Base-by-base conservation (phyloP, 2,113 vertebrate species). In the Macaca mulatta region DNA sequence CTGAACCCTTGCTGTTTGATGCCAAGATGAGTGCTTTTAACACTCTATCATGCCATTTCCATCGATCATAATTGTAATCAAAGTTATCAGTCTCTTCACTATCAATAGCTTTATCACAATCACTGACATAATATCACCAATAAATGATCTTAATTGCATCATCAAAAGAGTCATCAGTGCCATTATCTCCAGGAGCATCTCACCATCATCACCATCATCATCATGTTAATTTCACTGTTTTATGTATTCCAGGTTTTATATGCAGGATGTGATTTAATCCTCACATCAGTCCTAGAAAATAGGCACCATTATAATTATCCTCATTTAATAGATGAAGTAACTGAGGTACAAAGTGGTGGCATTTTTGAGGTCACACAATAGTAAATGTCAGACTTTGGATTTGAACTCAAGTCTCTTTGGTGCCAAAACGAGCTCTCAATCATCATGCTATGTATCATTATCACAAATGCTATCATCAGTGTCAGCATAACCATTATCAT, bases 71-170 rank as follows among this genome's bases (percentile, higher is more conserved):
- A 81, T 1, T 78, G 57, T 48, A 27, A 83, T 83, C 43, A 57
- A 32, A 61, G n/a, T 35, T 18, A 88, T 48, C 87, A 2, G 43
- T 43, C 90, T 86, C 75, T 52, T 72, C 67, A 45, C 61, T 61
- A 52, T 80, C 79, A 87, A 80, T 40, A 69, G 75, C 78, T 70
- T 81, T 64, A 79, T 83, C 79, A 79, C 89, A 89, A 69, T 84
- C 79, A 18, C 77, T 52, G 96, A 84, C 48, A 48, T 90, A 35
- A 64, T 70, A 57, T 45, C 77, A 48, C 92, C 72, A 59, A 81
- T 81, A 93, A 94, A 38, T 45, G 86, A 52, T 38, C 74, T 91
- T 97, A 91, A 92, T 92, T 20, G 80, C 84, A 75, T 57, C 96
- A 50, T 72, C 48, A 70, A 25, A 83, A 82, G 64, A 89, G 23